Evolutionary conservation across 2,113 vertebrate species (phyloP).

Genomic region (Cochlearius cochlearius): DNA sequence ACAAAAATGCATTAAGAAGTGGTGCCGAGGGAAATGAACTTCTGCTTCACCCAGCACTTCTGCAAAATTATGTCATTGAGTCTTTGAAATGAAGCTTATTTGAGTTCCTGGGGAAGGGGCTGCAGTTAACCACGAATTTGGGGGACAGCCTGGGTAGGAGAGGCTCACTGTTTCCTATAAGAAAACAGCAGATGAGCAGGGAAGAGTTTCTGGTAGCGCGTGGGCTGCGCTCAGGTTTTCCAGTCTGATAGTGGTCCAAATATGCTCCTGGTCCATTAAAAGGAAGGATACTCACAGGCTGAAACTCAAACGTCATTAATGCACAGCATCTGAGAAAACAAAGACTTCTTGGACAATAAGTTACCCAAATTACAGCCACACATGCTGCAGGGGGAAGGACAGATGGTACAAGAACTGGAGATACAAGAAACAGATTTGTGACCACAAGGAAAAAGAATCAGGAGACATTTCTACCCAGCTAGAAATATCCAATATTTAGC

Average conservation of each 20-base stretch:
- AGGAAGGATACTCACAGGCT: neutral
- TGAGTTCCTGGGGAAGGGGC: neutral
- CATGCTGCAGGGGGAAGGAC: slow-evolving; percentile 57
- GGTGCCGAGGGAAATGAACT: slow-evolving; percentile 34
- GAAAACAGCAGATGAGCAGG: neutral
- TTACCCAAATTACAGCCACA: slow-evolving; percentile 65
- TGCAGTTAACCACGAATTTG: neutral
- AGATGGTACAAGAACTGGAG: slow-evolving; percentile 65
- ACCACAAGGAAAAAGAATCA: slow-evolving; percentile 61
- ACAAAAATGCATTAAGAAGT: slow-evolving; percentile 62
- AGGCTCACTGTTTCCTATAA: neutral
- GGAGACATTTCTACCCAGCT: slow-evolving; percentile 51
- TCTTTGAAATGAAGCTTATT: neutral
- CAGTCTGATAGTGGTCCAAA: neutral
- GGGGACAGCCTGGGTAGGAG: neutral
- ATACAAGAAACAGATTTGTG: slow-evolving; percentile 66
- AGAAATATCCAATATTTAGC: slow-evolving; percentile 47
- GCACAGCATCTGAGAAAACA: slow-evolving; percentile 39
- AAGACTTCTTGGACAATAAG: slow-evolving; percentile 66
- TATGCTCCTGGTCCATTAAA: neutral
- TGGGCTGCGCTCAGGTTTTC: slow-evolving; percentile 3
- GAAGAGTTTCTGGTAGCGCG: neutral
- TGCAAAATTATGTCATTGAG: slow-evolving; percentile 32
- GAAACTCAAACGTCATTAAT: neutral
- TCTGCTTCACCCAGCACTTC: slow-evolving; percentile 51